These are phyloP conservation scores for Notodonta ziczac DNA, from an alignment of 2,888 invertebrate species.

Conservation along the genomic window DNA sequence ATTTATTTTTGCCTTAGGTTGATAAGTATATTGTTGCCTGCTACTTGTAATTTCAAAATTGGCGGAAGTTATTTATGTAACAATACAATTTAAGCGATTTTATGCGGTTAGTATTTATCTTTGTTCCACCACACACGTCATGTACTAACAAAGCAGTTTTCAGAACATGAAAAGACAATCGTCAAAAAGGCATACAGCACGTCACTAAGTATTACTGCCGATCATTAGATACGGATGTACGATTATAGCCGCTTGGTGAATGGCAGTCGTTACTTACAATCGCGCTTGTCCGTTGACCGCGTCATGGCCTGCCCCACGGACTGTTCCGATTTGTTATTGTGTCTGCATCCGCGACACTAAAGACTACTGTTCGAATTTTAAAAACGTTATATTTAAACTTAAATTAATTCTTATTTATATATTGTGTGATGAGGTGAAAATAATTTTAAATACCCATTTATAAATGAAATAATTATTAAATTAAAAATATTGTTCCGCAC, in stretches of 20 bases:
- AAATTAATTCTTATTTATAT: neutral
- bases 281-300: conserved; percentile 20
- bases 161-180: neutral
- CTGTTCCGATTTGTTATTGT: neutral
- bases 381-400: neutral
- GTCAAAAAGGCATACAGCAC: neutral
- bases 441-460: neutral
- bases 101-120: no score
- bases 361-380: neutral
- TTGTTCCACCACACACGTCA: no score
- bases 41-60: no score
- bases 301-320: conserved; percentile 19
- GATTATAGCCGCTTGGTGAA: conserved; percentile 34
- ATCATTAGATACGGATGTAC: conserved; percentile 24
- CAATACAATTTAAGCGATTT: no score
- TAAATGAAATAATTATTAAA: neutral
- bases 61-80: no score
- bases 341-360: neutral
- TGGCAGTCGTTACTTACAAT: conserved; percentile 33
- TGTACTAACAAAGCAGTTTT: no score
- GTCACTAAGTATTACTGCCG: neutral
- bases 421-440: neutral
- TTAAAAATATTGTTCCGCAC: no score
- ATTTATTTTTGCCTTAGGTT: no score
- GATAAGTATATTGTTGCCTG: no score